Evolutionary conservation across 2,888 invertebrate species (phyloP), one percentile per base, ranked within the genome.

Genomic region (Cremastinae sp.): DNA sequence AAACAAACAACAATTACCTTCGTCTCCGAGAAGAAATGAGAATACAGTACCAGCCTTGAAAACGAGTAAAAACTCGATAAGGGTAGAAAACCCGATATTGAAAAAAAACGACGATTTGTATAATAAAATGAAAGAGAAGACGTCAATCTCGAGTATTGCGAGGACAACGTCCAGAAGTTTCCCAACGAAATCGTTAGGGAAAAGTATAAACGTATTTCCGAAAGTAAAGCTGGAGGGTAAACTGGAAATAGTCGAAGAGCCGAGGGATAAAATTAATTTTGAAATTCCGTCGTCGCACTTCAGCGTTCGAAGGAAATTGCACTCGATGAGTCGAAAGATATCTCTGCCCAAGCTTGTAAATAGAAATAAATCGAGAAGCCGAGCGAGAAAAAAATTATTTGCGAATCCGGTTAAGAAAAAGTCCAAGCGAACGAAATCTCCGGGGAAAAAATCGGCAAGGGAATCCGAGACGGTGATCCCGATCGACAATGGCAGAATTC

Each of bases 401-500:
- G 74, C 43, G 12, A 36, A 51, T 61, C 43, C 56, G 45, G 8
- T 45, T 10, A 18, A n/a, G 9, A 56, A 65, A 61, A 36, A 49
- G 36, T 54, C 47, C 8, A 70, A 69, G 16, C 14, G n/a, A 2
- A 12, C 8, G 36, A 71, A 56, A 10, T 36, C n/a, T 41, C n/a
- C 62, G 36, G 58, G 36, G 18, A 43, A 22, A 2, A 36, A 18
- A 14, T 8, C 16, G 14, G 14, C 20, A 66, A 58, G 43, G 9
- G 34, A 68, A 47, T 68, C 77, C 2, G 62, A 74, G 16, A 77
- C 71, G 5, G 36, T 74, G 38, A 74, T 77, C 9, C 78, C 78
- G 10, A 69, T 74, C 1, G 49, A 70, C 16, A 59, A 62, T 9
- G 70, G 70, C 64, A 64, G 18, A 12, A 59, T 70, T 10, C 53